Evolutionary conservation across 2,888 invertebrate species (phyloP), one percentile per base, ranked within the genome.

Genomic region (Phengaris alcon): DNA sequence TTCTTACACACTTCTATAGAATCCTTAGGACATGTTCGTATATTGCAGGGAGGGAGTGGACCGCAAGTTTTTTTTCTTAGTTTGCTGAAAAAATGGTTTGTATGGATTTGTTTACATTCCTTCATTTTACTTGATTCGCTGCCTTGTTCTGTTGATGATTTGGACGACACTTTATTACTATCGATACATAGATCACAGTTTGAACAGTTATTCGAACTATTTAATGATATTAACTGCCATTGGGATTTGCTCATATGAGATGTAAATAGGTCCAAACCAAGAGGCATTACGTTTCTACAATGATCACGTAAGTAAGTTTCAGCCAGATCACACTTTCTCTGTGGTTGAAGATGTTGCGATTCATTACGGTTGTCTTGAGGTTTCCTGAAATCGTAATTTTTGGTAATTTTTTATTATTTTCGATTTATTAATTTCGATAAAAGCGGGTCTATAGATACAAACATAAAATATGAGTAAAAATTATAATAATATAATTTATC

Each of bases 251-350:
- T 90, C 54, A 83, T 79, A 51, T 86, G 85, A 85, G 86, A 86
- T 0, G 88, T 86, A 59, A 82, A 85, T 5, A 86, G 75, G 57
- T 90, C 89, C 2, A 85, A 79, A 9, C 84, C 88, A 6, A 86
- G 78, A 2, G 89, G 87, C 6, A 82, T 83, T 83, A 85, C 88
- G n/a, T 88, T 82, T 2, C 84, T 83, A 77, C 86, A 91, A 76
- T 87, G 89, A 9, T 91, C 89, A 78, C 86, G 87, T 13, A 90
- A 80, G 75, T 86, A 90, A 74, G 85, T 88, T 74, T 91, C 87
- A 2, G 89, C 88, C n/a, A 88, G 84, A 77, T 87, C 85, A 75
- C 87, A 87, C 77, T 87, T 87, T 73, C 85, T 87, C 15, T 77
- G 77, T 6, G 78, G 78, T 8, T 75, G 52, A n/a, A 77, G 77